Evolutionary conservation across 1,140 invertebrate species (phyloP).

Genomic region (Akabosia matsudoensis): DNA sequence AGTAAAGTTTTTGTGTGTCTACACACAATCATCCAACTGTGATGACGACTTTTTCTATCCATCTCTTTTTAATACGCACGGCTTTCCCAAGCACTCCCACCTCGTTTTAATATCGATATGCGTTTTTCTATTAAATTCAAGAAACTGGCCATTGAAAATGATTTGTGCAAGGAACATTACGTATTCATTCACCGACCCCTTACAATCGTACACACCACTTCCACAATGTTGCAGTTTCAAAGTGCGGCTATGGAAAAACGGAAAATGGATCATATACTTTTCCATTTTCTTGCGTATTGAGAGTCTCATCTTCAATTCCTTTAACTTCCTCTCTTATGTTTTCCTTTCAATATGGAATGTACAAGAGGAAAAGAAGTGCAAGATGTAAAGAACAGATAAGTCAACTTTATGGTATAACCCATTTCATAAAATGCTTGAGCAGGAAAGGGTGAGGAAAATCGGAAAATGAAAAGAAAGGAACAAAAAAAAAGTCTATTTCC

Average conservation of each 20-base stretch:
- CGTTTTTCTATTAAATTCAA: conserved; percentile 5
- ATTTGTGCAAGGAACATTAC: conserved; percentile 12
- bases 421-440: conserved; percentile 23
- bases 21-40: no score
- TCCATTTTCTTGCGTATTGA: neutral
- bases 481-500: no score
- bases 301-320: neutral
- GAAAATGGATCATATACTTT: neutral
- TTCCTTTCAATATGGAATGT: neutral
- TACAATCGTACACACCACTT: neutral
- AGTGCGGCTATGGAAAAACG: neutral
- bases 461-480: no score
- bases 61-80: neutral
- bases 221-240: no score
- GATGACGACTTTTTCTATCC: no score
- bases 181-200: conserved; percentile 3
- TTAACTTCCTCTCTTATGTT: neutral
- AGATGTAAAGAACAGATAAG: conserved; percentile 15
- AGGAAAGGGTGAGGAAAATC: conserved; percentile 1
- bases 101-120: neutral
- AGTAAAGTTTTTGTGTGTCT: no score
- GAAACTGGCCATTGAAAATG: conserved; percentile 5
- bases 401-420: conserved; percentile 15
- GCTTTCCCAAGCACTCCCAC: neutral
- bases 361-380: neutral